Evolutionary conservation across 2,888 invertebrate genomes (phyloP), one percentile per base, ranked within the genome.

Genomic region (Sisyra nigra): DNA sequence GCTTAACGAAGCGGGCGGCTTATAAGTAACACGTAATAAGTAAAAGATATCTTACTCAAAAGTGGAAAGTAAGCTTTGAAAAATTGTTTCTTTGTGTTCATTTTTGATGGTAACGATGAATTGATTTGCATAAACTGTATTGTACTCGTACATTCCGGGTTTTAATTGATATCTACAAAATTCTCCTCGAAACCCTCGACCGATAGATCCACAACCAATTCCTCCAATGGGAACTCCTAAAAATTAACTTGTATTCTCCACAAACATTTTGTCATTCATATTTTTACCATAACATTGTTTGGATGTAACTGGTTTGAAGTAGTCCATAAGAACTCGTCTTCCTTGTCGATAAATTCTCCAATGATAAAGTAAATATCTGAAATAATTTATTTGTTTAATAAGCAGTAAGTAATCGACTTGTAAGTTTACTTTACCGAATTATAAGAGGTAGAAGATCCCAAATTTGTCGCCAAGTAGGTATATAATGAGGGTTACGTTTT

Each of bases 121-220:
- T 65, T 93, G 87, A 65, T 91, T 80, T 42, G 86, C 87, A 47
- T 78, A 75, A 10, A 88, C 74, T 5, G 79, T 79, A 51, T 82
- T 71, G 61, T 89, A 86, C 55, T 88, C 83, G 62, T 91, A 92
- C 46, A 86, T 69, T 40, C 93, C 93, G 1, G 94, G 94, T 48
- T 76, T 74, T 56, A 96, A 68, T 60, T 89, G 87, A 60, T 79
- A 94, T 44, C 93, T 74, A 60, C 92, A 91, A 64, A 94, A 94
- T 63, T 92, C 91, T 13, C 94, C 94, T 54, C 79, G 78, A 62
- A 76, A 94, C 3, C 93, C 93, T 42, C 93, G 72, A 2, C 93
- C 93, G 53, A 96, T 93, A 1, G 84, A 78, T 1, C 82, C 83
- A 48, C 74, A 69, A 2, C 88, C 88, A 48, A 88, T 78, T 37